Percentiles rank a stretch among this genome's conserved stretches.
Conservation (phyloP, 2,797 vertebrate genomes). For the Odontamblyopus lacepedii region DNA sequence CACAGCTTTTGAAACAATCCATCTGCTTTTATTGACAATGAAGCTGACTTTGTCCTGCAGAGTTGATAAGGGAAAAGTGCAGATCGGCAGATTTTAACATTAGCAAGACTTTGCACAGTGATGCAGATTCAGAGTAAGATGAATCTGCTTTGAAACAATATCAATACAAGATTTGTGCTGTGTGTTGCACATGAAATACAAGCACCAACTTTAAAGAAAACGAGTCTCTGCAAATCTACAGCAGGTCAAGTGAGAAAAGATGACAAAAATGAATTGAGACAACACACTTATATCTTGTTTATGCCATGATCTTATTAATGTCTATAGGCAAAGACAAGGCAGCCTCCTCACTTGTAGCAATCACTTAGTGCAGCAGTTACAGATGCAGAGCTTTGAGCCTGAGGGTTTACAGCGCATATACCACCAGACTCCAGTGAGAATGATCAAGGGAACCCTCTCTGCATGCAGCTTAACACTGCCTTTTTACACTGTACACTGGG, state of each 20-base stretch:
- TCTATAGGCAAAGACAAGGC: constrained; percentile 39
- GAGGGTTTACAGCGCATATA: constrained; percentile 45
- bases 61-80: constrained; percentile 34
- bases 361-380: constrained; percentile 45
- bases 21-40: constrained; percentile 43
- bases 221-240: constrained; percentile 16
- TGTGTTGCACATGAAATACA: constrained; percentile 3
- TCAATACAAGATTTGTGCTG: constrained; percentile 5
- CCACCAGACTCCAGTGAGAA: constrained; percentile 46
- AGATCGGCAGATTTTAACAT: constrained; percentile 34
- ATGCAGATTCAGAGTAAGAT: constrained; percentile 35
- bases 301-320: constrained; percentile 47
- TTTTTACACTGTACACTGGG: constrained; percentile 23
- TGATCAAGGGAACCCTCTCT: constrained; percentile 43
- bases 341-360: constrained; percentile 40
- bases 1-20: constrained; percentile 34
- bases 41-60: constrained; percentile 16
- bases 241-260: constrained; percentile 6
- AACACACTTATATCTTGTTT: constrained; percentile 44
- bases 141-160: constrained; percentile 37
- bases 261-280: constrained; percentile 45
- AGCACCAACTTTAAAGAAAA: constrained; percentile 3
- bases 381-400: constrained; percentile 46
- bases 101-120: not conserved
- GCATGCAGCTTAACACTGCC: constrained; percentile 25